Conservation (phyloP, 2,113 vertebrate genomes). For the Salvelinus alpinus region DNA sequence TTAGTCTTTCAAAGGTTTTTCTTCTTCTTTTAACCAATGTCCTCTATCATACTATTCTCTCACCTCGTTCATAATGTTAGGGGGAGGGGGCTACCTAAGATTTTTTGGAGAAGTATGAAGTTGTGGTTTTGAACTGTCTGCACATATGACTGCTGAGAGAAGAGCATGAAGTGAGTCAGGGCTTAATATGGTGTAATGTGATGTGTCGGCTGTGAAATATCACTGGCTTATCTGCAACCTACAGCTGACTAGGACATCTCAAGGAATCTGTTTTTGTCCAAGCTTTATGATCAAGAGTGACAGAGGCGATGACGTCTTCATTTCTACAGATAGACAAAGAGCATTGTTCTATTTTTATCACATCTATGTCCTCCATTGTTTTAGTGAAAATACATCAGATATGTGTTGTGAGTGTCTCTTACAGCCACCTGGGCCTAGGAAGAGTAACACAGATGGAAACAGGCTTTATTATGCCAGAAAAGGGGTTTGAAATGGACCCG, state of each 20-base stretch:
- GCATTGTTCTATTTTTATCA: conserved; percentile 25
- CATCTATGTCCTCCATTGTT: neutral
- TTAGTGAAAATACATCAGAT: neutral
- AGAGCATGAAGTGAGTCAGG: conserved; percentile 60
- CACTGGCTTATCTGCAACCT: conserved; percentile 78
- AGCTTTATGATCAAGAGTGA: conserved; percentile 54
- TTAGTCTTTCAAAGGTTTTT: neutral
- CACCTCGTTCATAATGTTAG: neutral
- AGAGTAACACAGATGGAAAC: too few species aligned
- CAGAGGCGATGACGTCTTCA: conserved; percentile 45
- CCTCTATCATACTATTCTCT: neutral
- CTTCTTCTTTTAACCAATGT: neutral
- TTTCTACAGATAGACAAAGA: conserved; percentile 12
- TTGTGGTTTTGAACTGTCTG: conserved; percentile 81
- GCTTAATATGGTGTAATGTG: conserved; percentile 80
- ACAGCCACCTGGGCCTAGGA: neutral
- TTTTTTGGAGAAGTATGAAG: conserved; percentile 71
- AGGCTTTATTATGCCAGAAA: neutral
- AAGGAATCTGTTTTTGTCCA: conserved; percentile 65
- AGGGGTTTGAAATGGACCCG: conserved; percentile 36
- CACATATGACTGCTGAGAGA: conserved; percentile 20
- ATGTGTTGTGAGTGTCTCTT: neutral
- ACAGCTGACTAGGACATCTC: conserved; percentile 77
- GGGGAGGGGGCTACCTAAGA: neutral
- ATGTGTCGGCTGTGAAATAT: conserved; percentile 82